These are phyloP conservation scores for Nemotelus pantherinus DNA, from an alignment of 2,888 invertebrate species.

Conservation along the genomic window DNA sequence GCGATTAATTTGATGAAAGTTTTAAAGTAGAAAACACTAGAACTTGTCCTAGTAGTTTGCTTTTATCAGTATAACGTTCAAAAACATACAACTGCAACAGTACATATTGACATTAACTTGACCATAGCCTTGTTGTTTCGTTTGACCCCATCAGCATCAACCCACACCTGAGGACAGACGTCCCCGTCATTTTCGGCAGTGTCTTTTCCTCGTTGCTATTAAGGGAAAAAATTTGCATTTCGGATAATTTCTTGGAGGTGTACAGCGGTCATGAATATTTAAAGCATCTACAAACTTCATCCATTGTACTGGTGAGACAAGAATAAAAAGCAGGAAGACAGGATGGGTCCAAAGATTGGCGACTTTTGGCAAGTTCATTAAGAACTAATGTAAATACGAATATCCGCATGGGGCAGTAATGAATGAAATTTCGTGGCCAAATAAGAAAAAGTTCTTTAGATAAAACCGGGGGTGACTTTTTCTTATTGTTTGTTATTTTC, in stretches of 20 bases:
- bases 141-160: too few relatives aligned
- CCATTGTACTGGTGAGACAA: neutral
- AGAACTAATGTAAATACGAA: constrained; percentile 41
- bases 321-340: neutral
- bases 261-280: constrained; percentile 42
- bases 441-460: constrained; percentile 36
- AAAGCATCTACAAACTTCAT: constrained; percentile 16
- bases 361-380: constrained; percentile 41
- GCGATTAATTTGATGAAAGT: neutral
- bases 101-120: neutral
- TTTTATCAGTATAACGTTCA: too few relatives aligned
- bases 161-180: neutral
- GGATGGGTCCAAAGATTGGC: neutral
- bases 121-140: too few relatives aligned
- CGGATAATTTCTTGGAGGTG: constrained; percentile 24
- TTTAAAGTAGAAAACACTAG: too few relatives aligned
- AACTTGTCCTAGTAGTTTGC: too few relatives aligned
- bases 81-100: neutral
- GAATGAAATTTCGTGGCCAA: neutral
- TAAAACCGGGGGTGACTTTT: neutral
- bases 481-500: neutral
- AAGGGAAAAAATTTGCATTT: constrained; percentile 27
- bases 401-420: constrained; percentile 40
- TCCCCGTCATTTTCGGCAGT: neutral
- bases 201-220: constrained; percentile 13